Conservation (phyloP, 2,888 invertebrate species). For the Platynereis dumerilii region DNA sequence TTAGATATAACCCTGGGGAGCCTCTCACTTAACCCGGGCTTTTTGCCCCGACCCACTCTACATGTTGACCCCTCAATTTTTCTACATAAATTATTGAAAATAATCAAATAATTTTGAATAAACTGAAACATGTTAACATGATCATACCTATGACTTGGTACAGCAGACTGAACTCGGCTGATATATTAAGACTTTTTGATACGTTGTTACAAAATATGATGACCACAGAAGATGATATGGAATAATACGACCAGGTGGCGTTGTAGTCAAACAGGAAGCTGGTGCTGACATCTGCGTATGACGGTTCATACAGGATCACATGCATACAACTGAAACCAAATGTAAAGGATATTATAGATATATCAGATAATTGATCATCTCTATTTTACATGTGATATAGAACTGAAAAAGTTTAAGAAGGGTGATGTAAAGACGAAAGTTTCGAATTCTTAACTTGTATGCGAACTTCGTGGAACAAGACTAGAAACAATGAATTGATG, state of each 20-base stretch:
- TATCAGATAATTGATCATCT: not conserved
- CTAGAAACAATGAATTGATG: not conserved
- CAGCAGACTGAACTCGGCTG: slow-evolving; percentile 14
- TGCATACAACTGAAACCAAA: slow-evolving; percentile 16
- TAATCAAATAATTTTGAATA: no score
- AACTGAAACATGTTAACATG: no score
- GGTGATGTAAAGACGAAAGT: no score
- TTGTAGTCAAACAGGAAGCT: slow-evolving; percentile 6
- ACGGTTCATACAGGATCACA: slow-evolving; percentile 16
- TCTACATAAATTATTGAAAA: no score
- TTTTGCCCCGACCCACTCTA: no score
- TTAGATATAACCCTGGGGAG: no score
- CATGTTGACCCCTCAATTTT: no score
- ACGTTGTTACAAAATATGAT: slow-evolving; percentile 11
- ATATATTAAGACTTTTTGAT: not conserved
- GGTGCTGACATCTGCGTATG: slow-evolving; percentile 22
- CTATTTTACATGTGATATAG: not conserved
- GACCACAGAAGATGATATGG: slow-evolving; percentile 18
- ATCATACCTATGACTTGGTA: slow-evolving; percentile 18
- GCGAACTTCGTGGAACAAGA: not conserved
- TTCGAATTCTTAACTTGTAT: no score
- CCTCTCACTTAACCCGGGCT: no score
- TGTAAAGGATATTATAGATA: not conserved
- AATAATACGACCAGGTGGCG: slow-evolving; percentile 6
- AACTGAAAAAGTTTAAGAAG: not conserved